Evolutionary conservation across 2,113 vertebrate genomes (phyloP).

Genomic region (Pyxicephalus adspersus): DNA sequence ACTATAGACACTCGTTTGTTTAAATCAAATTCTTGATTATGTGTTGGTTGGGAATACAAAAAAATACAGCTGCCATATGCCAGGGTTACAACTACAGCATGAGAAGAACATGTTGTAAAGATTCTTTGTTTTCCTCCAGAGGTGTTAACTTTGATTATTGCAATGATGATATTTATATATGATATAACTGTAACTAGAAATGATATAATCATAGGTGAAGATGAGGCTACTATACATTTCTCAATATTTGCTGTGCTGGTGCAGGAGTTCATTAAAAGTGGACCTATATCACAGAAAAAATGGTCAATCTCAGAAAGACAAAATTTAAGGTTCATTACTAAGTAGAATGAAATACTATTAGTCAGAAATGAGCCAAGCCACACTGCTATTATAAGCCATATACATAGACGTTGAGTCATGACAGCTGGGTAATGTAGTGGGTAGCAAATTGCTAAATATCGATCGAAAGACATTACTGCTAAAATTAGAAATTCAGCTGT

Average conservation of each 20-base stretch:
- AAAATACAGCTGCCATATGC: constrained; percentile 66
- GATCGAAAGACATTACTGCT: constrained; percentile 61
- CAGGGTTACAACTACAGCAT: constrained; percentile 60
- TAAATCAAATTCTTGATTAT: constrained; percentile 50
- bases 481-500: constrained; percentile 64
- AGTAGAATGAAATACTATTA: constrained; percentile 28
- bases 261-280: constrained; percentile 57
- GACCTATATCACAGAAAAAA: constrained; percentile 40
- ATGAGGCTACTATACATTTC: constrained; percentile 52
- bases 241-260: constrained; percentile 55
- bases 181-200: constrained; percentile 53
- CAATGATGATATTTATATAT: constrained; percentile 54
- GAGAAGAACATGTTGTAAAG: constrained; percentile 59
- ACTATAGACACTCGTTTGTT: constrained; percentile 61
- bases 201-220: constrained; percentile 53
- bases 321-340: constrained; percentile 59
- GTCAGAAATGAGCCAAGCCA: constrained; percentile 59
- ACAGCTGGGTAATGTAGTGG: constrained; percentile 43
- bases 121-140: constrained; percentile 52
- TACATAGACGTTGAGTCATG: constrained; percentile 3
- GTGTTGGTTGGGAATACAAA: constrained; percentile 60
- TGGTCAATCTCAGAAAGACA: constrained; percentile 47
- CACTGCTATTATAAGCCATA: not conserved
- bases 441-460: constrained; percentile 48
- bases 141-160: constrained; percentile 49